These are phyloP conservation scores for Zaprionus africanus DNA, from an alignment of 1,140 invertebrate species.

Conservation along the genomic window DNA sequence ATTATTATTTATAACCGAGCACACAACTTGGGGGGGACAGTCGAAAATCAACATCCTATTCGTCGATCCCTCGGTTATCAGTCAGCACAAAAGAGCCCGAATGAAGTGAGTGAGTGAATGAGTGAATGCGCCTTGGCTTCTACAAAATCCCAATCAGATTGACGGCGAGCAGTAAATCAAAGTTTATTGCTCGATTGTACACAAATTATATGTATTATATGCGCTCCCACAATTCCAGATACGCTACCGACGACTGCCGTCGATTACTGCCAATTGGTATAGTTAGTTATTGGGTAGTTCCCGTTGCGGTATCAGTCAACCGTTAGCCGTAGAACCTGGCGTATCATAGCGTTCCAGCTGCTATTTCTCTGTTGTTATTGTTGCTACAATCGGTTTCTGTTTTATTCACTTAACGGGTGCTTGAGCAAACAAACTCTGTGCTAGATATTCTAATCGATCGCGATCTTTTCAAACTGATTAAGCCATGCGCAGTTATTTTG, in stretches of 20 bases:
- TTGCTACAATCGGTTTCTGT: conserved; percentile 46
- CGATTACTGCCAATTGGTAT: conserved; percentile 14
- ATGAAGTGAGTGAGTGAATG: background rate
- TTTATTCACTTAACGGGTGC: background rate
- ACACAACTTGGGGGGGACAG: conserved; percentile 8
- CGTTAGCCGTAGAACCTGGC: conserved; percentile 46
- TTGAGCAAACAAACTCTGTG: conserved; percentile 37
- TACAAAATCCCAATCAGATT: conserved; percentile 33
- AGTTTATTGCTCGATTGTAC: conserved; percentile 60
- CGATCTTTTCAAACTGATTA: conserved; percentile 55
- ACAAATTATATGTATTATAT: conserved; percentile 58
- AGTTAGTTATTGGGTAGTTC: conserved; percentile 17
- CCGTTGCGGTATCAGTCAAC: conserved; percentile 56
- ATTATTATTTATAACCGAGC: conserved; percentile 18
- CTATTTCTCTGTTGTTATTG: conserved; percentile 48
- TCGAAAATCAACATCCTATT: conserved; percentile 6
- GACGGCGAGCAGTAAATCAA: conserved; percentile 63
- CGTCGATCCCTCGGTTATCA: conserved; percentile 51
- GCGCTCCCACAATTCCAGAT: conserved; percentile 13
- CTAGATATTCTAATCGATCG: conserved; percentile 61
- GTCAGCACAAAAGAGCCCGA: conserved; percentile 8
- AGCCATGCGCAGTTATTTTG: conserved; percentile 59
- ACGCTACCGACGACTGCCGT: background rate
- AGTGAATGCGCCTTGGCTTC: background rate
- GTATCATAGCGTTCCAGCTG: conserved; percentile 52